Evolutionary conservation across 2,113 vertebrate genomes (phyloP), one percentile per base, ranked within the genome.

Genomic region (Pangasianodon gigas): DNA sequence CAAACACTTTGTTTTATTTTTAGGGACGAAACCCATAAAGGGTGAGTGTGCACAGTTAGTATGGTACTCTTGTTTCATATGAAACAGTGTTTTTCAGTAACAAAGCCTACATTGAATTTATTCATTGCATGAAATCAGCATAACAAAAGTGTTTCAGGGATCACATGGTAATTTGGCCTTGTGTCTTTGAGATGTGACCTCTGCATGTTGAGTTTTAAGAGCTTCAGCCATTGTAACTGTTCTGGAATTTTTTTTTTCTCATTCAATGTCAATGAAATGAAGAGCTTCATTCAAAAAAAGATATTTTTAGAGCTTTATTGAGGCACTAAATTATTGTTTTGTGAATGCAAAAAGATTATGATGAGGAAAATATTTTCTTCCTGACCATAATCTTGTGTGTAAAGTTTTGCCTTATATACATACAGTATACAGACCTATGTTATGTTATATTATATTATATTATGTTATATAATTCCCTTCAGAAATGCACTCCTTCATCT

Each of bases 211-310:
- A 74, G 86, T 32, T 86, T 77, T 71, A 80, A 85, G 85, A 85
- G 83, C n/a, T 46, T 77, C 87, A 87, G 87, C 52, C 48, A 62
- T 89, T 88, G 75, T 77, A 82, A 89, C 87, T 29, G 62, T 83
- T 32, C 85, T 77, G 90, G 88, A 80, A 75, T 90, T 90, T 88
- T 60, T 46, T 7, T 1, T 46, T 46, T 10, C 16, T 44, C 48
- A 83, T 37, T 65, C 52, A 79, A 32, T 62, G n/a, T 81, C 13
- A 16, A 87, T 29, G 26, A n/a, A 14, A 8, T 29, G 26, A n/a
- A 14, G 11, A 80, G 11, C 56, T 82, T 29, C 32, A 88, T 51
- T 71, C 16, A 19, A 56, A 56, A 56, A 13, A 89, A 32, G 52
- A 58, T 1, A 14, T 0, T 62, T n/a, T 60, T 37, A 44, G 5